Percentiles rank a stretch among this genome's conserved stretches.
Conservation (phyloP, 2,113 vertebrate genomes). For the Oxyruncus cristatus region DNA sequence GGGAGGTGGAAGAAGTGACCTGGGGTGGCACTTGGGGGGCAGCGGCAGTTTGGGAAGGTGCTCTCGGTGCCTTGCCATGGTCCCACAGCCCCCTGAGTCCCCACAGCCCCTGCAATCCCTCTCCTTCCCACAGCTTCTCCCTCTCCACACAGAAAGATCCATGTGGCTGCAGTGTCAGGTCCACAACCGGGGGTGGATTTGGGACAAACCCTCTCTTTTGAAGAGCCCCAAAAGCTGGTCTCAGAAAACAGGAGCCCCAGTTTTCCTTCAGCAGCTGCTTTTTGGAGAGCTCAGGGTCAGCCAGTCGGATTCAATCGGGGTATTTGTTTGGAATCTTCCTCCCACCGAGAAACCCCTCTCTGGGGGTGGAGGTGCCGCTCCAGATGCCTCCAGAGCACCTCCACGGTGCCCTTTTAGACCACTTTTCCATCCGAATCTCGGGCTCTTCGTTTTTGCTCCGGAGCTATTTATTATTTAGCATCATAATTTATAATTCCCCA, state of each 20-base stretch:
- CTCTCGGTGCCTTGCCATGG: not conserved
- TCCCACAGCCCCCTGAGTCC: not conserved
- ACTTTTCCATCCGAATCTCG: not conserved
- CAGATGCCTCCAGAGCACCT: not conserved
- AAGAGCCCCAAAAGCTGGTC: not conserved
- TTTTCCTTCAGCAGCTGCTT: not conserved
- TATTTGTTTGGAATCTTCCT: not conserved
- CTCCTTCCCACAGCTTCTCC: not conserved
- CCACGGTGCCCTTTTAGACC: not conserved
- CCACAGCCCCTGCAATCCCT: not conserved
- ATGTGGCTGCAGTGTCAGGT: fast-evolving
- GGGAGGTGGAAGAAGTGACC: fast-evolving
- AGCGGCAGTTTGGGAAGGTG: not conserved
- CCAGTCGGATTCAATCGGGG: not conserved
- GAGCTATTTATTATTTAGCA: slow-evolving; percentile 33
- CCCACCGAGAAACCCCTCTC: not conserved
- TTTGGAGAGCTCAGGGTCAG: not conserved
- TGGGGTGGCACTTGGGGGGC: no score
- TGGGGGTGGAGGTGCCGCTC: fast-evolving
- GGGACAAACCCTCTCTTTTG: not conserved
- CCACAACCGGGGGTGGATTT: not conserved
- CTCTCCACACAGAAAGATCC: fast-evolving
- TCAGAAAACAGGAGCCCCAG: not conserved
- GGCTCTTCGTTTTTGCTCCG: not conserved
- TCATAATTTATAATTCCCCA: slow-evolving; percentile 5